Base-by-base conservation (phyloP, 2,113 vertebrate genomes). In the Riparia riparia region DNA sequence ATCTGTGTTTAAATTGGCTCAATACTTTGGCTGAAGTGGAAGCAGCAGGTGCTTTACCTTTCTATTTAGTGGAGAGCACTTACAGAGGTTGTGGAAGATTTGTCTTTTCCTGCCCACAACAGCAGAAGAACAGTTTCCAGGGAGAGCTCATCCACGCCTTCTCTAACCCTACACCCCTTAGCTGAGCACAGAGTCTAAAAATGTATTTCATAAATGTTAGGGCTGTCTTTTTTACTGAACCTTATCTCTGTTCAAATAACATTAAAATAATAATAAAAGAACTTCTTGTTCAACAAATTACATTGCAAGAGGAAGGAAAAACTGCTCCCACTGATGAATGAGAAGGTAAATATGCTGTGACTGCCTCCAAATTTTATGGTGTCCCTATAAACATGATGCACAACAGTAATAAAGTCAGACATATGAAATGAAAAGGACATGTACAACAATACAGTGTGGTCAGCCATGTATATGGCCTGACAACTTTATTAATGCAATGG, bases 321-420 rank as follows among this genome's bases (percentile, higher is more conserved):
- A 29, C 37, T 80, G 39, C 20, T 32, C 45, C 10, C 7, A 2
- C 14, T 74, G 65, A 68, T 32, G 31, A 82, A 70, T 18, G 19
- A 28, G 45, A 78, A 82, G 53, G 53, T 74, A 84, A 60, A 77
- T 79, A 47, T 2, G 4, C 77, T 56, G n/a, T 4, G 0, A 60
- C 47, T 89, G 58, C 73, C 63, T 95, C 80, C 53, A 65, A 15
- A 66, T 81, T 86, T 89, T 88, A 90, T 17, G 15, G 42, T 71
- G 66, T 60, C 81, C 85, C 64, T 74, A 57, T 89, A 95, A 97
- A 92, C 25, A 39, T 83, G 89, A 89, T 71, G 31, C 82, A 95
- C 39, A 82, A 58, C 42, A 83, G 78, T 21, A 94, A 94, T 93
- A 90, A 96, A 93, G 72, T 66, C 74, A 78, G 60, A 66, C 60